Evolutionary conservation across 2,113 vertebrate species (phyloP).

Genomic region (Oxygymnocypris stewartii): DNA sequence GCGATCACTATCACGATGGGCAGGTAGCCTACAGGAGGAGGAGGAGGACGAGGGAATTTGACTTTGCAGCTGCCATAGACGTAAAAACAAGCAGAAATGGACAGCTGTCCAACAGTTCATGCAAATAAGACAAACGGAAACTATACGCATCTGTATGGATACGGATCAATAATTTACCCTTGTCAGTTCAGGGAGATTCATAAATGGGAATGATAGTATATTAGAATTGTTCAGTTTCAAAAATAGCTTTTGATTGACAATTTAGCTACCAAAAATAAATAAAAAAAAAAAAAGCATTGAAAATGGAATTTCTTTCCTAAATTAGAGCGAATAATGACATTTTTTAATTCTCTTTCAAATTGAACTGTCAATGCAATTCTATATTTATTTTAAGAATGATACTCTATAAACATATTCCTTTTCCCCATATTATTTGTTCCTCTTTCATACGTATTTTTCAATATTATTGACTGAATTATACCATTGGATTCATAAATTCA

Average conservation of each 20-base stretch:
- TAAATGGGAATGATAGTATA: constrained; percentile 29
- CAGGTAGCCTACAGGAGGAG: no score
- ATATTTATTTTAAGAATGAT: not conserved
- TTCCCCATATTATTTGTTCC: not conserved
- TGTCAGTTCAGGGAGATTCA: not conserved
- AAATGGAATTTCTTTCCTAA: not conserved
- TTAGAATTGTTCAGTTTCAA: not conserved
- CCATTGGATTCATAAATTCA: not conserved
- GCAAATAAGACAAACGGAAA: not conserved
- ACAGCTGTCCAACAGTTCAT: not conserved
- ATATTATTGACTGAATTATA: no score
- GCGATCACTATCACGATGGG: not conserved
- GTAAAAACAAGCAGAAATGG: not conserved
- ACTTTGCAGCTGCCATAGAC: constrained; percentile 38
- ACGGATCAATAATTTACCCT: not conserved
- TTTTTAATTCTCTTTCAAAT: not conserved
- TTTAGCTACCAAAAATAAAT: not conserved
- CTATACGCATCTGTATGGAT: not conserved
- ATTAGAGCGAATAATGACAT: not conserved
- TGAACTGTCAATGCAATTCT: not conserved
- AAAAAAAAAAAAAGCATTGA: not conserved
- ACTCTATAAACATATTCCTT: not conserved
- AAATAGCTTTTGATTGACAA: not conserved
- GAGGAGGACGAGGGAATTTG: not conserved
- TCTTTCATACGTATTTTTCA: not conserved